phyloP scores from a whole-genome alignment of 2,113 vertebrate genomes.

The Danio rerio region GRCz12tu NC_133194.1:38849001-38849500 shows the following conservation, averaged over 20 bases:
- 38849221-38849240: neutral
- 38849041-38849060: constrained; percentile 66
- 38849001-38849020: constrained; percentile 74
- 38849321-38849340: constrained; percentile 31
- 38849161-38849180: constrained; percentile 73
- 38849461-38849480: too few relatives aligned
- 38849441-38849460: too few relatives aligned
- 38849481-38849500: too few relatives aligned
- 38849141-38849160: constrained; percentile 65
- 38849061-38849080: constrained; percentile 81
- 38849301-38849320: constrained; percentile 40
- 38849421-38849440: too few relatives aligned
- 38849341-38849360: constrained; percentile 39
- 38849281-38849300: constrained; percentile 23
- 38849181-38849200: constrained; percentile 55
- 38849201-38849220: neutral
- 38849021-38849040: constrained; percentile 71
- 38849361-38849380: neutral
- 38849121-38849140: constrained; percentile 76
- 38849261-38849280: neutral
- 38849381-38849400: neutral
- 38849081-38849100: constrained; percentile 83
- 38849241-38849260: neutral
- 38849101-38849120: constrained; percentile 76
- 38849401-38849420: too few relatives aligned